Evolutionary conservation across 2,113 vertebrate genomes (phyloP), one percentile per base, ranked within the genome.

Genomic region (Phyllopteryx taeniolatus): DNA sequence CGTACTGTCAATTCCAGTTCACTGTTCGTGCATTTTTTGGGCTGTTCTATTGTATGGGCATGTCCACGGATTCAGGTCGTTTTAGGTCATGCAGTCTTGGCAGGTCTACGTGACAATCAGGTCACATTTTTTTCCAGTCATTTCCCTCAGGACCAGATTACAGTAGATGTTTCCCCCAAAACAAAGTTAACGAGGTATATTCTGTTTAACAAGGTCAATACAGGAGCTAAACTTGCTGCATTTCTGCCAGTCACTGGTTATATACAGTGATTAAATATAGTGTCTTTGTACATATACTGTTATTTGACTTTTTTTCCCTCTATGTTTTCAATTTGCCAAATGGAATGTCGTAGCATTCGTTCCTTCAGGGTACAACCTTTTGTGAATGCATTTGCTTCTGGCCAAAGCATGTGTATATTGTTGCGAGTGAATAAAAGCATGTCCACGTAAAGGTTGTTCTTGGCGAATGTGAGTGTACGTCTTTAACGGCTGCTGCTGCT

Each of bases 341-440:
- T 70, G 66, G 67, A 80, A 80, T 70, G 85, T 89, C 87, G 86
- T 66, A 69, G 61, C 27, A 33, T 71, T 77, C 54, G 60, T 67
- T 71, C 72, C 80, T 83, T 27, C 49, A 22, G 79, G 78, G 70
- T 22, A 43, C 68, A 47, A 76, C 31, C 49, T 85, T 80, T 78
- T 27, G 22, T 76, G 43, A 43, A 68, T 76, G 43, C 4, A 49
- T 19, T 13, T 76, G 20, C 74, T 42, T 68, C 20, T 33, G 27
- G 63, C 53, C 47, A 63, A 74, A 71, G 79, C 31, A 20, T 64
- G 49, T 74, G 56, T 53, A 27, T 42, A 53, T 69, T 65, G 39
- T 61, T 65, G 63, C 46, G 22, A 47, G 46, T 46, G 35, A 72
- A 73, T 35, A 33, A 66, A 39, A 53, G n/a, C 56, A 66, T 57